These are phyloP conservation scores for Pleuronectes platessa DNA, from an alignment of 2,113 vertebrate species.

Conservation along the genomic window DNA sequence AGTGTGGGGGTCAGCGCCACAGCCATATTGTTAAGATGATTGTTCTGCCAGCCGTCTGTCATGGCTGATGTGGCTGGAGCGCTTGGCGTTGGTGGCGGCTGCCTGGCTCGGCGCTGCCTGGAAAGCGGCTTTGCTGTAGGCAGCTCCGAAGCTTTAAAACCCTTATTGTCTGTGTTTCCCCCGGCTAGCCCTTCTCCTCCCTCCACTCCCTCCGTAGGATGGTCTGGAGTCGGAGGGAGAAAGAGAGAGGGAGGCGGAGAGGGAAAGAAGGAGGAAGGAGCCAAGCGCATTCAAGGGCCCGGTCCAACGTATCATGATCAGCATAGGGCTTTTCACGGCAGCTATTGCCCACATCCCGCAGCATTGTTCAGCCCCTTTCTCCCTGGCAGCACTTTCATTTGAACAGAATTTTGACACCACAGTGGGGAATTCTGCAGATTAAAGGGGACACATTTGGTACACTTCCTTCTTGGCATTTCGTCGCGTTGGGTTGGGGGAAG, in stretches of 20 bases:
- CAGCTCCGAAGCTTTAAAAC: conserved; percentile 82
- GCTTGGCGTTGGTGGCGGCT: conserved; percentile 72
- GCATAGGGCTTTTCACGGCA: conserved; percentile 75
- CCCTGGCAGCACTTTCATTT: conserved; percentile 73
- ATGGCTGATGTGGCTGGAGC: conserved; percentile 81
- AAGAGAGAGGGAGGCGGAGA: conserved; percentile 61
- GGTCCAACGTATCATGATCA: conserved; percentile 81
- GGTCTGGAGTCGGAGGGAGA: conserved; percentile 68
- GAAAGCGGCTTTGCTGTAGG: conserved; percentile 85
- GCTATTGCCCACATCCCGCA: conserved; percentile 65
- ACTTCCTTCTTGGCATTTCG: conserved; percentile 74
- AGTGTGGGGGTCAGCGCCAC: conserved; percentile 79
- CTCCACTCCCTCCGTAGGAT: conserved; percentile 70
- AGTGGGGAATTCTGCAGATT: conserved; percentile 79
- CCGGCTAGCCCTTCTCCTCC: conserved; percentile 72
- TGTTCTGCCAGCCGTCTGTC: conserved; percentile 84
- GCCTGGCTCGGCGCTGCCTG: conserved; percentile 73
- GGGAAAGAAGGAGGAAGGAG: conserved; percentile 55
- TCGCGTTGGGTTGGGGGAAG: conserved; percentile 44
- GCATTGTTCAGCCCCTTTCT: conserved; percentile 76
- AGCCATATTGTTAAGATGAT: conserved; percentile 84
- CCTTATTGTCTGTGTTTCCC: conserved; percentile 83
- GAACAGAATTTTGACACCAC: conserved; percentile 82
- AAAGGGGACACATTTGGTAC: conserved; percentile 79
- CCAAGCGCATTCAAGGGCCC: conserved; percentile 72